These are phyloP conservation scores for Carabus problematicus DNA, from an alignment of 2,888 invertebrate species.

Conservation along the genomic window DNA sequence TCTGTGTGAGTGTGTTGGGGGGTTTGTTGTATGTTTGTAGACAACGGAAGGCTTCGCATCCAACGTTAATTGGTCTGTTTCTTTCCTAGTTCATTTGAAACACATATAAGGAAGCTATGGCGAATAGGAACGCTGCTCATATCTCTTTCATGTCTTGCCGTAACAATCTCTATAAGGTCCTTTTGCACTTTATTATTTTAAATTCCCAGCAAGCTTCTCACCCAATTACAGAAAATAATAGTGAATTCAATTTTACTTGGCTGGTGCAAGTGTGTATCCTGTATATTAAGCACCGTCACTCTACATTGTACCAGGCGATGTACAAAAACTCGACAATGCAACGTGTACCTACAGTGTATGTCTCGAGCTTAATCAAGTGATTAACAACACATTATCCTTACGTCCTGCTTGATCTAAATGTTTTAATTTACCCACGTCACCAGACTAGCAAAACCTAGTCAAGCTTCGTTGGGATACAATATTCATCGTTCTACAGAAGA, in stretches of 20 bases:
- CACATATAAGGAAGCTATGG: constrained; percentile 19
- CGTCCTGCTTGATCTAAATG: constrained; percentile 31
- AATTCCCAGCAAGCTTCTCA: constrained; percentile 8
- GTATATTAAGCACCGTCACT: constrained; percentile 11
- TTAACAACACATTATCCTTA: constrained; percentile 26
- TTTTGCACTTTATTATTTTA: constrained; percentile 14
- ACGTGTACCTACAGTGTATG: constrained; percentile 4
- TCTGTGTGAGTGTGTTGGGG: not conserved
- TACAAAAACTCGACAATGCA: constrained; percentile 9
- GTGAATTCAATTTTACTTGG: not conserved
- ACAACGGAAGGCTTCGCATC: constrained; percentile 2
- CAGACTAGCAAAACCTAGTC: constrained; percentile 2
- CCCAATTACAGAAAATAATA: constrained; percentile 17
- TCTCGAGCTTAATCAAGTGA: constrained; percentile 23
- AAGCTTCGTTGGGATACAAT: constrained; percentile 3
- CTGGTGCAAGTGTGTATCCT: constrained; percentile 10
- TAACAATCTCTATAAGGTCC: constrained; percentile 9
- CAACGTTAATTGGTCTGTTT: constrained; percentile 14
- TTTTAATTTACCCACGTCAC: constrained; percentile 22
- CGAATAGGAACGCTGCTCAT: constrained; percentile 14
- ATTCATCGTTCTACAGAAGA: no score
- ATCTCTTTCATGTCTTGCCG: constrained; percentile 9
- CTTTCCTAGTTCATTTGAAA: constrained; percentile 9
- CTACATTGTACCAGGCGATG: not conserved
- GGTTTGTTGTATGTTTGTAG: constrained; percentile 4